Percentiles rank a stretch among this genome's conserved stretches.
Evolutionary conservation across 2,113 vertebrate genomes (phyloP).

Genomic region (Puntigrus tetrazona): DNA sequence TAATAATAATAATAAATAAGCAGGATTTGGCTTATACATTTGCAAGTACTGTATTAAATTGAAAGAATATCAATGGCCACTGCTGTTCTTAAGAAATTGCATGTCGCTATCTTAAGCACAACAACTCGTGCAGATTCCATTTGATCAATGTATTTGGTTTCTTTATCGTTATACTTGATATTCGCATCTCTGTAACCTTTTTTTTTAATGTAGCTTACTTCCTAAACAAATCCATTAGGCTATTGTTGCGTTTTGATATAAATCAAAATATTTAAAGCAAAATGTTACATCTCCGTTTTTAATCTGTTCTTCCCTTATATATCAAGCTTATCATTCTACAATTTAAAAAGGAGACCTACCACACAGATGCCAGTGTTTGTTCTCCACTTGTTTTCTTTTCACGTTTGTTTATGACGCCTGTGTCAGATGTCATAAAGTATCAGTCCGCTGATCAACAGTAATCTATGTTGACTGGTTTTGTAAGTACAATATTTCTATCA

Average conservation of each 20-base stretch:
- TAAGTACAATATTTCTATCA: background rate
- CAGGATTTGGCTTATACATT: background rate
- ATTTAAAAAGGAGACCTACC: conserved; percentile 11
- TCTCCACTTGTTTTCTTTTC: conserved; percentile 20
- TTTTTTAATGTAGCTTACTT: background rate
- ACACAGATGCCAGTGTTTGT: conserved; percentile 4
- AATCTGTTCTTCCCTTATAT: background rate
- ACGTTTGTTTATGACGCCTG: background rate
- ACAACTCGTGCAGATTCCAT: background rate
- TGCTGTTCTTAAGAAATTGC: background rate
- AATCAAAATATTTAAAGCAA: background rate
- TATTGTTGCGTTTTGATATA: background rate
- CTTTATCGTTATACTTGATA: background rate
- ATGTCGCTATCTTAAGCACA: background rate
- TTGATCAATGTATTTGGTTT: background rate
- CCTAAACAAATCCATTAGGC: background rate
- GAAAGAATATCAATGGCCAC: background rate
- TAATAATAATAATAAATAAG: background rate
- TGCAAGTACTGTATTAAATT: background rate
- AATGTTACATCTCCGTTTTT: background rate
- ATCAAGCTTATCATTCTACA: background rate
- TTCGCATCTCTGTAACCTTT: background rate
- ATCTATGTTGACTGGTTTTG: background rate
- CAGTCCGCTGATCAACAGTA: background rate
- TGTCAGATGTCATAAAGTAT: conserved; percentile 7